These are phyloP conservation scores for Poecile atricapillus DNA, from an alignment of 2,113 vertebrate species.

Conservation along the genomic window DNA sequence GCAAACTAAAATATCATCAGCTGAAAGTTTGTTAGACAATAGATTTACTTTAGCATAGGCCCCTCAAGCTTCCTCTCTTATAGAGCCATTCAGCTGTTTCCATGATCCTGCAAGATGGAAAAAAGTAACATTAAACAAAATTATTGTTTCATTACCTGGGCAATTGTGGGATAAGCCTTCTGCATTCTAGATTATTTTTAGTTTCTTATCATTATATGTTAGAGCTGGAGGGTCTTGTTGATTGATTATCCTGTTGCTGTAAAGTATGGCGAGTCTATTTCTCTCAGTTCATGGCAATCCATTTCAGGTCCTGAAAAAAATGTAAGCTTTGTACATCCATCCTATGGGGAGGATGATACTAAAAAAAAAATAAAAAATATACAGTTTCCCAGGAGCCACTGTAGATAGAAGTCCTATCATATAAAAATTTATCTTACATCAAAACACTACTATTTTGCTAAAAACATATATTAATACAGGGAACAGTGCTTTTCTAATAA, in stretches of 20 bases:
- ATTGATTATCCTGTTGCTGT: not conserved
- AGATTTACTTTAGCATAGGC: not conserved
- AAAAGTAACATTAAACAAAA: not conserved
- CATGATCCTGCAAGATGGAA: fast-evolving
- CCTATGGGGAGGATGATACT: not conserved
- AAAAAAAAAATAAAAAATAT: not conserved
- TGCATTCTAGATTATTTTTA: not conserved
- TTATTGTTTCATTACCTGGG: not conserved
- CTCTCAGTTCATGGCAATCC: not conserved
- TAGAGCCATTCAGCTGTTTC: not conserved
- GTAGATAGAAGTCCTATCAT: not conserved
- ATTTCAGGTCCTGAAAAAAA: not conserved
- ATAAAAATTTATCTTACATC: not conserved
- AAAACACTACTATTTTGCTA: not conserved
- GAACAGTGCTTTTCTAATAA: not conserved
- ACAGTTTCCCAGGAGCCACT: not conserved
- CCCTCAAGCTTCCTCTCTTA: not conserved
- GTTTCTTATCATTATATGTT: not conserved
- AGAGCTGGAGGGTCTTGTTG: not conserved
- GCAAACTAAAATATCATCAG: not conserved
- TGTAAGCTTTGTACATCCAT: not conserved
- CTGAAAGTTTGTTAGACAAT: not conserved
- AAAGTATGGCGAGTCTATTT: not conserved
- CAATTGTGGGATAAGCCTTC: not conserved
- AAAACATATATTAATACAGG: not conserved